A percentile compares a stretch with the other conserved stretches of the same genome.
Conservation (phyloP, 2,113 vertebrate genomes). For the Pan troglodytes region DNA sequence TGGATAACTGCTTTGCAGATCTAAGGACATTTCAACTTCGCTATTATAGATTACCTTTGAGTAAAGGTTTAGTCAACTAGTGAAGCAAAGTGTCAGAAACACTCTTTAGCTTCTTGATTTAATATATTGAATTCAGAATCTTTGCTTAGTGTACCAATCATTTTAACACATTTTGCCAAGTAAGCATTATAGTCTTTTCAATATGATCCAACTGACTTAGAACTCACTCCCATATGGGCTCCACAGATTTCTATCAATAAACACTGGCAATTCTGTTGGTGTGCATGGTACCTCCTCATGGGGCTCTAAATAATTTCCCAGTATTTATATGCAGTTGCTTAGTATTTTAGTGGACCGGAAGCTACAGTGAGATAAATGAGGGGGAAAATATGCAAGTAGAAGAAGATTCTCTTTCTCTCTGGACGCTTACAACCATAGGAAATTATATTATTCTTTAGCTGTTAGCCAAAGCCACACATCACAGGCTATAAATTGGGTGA, state of each 20-base stretch:
- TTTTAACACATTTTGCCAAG: neutral
- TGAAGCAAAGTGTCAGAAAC: neutral
- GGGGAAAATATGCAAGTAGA: neutral
- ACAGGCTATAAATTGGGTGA: neutral
- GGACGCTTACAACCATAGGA: neutral
- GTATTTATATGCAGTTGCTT: neutral
- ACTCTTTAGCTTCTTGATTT: neutral
- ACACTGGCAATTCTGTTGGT: neutral
- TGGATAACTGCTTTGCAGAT: neutral
- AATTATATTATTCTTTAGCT: slow-evolving; percentile 46
- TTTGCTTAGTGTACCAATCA: neutral
- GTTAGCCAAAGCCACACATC: slow-evolving; percentile 16
- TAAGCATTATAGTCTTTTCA: neutral
- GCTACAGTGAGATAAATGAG: neutral
- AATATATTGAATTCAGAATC: neutral
- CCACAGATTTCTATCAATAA: neutral
- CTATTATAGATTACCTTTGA: neutral
- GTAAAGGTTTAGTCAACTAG: neutral
- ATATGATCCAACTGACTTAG: neutral
- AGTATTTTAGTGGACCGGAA: neutral
- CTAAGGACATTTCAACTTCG: neutral
- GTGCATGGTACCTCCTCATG: neutral
- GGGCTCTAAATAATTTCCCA: neutral
- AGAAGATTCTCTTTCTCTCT: neutral
- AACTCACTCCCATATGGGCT: neutral